Percentiles rank a stretch among this genome's conserved stretches.
Conservation (phyloP, 2,888 invertebrate genomes). For the Tetragonula carbonaria region DNA sequence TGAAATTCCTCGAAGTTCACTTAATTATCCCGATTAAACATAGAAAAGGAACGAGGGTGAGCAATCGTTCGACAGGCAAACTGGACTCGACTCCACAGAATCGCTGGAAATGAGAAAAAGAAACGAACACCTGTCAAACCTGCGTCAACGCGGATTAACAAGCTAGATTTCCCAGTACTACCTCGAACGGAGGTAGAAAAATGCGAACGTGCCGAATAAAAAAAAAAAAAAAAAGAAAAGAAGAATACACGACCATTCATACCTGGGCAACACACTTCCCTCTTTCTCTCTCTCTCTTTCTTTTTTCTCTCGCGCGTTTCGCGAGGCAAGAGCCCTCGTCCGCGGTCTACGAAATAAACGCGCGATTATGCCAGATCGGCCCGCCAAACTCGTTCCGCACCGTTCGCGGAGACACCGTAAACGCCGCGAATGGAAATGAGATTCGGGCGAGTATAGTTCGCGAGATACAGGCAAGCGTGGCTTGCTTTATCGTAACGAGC, state of each 20-base stretch:
- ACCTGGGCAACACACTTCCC: constrained; percentile 50
- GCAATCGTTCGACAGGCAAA: not conserved
- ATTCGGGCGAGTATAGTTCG: constrained; percentile 51
- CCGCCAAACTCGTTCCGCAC: constrained; percentile 79
- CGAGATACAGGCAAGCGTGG: not conserved
- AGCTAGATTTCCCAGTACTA: constrained; percentile 13
- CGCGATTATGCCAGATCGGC: constrained; percentile 67
- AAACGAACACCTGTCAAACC: constrained; percentile 35
- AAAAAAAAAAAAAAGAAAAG: not conserved
- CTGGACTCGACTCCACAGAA: not conserved
- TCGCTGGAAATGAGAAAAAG: not conserved
- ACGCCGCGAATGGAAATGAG: constrained; percentile 70
- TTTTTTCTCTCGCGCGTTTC: not conserved
- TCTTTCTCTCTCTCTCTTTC: not conserved
- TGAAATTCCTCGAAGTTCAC: not conserved
- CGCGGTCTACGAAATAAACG: constrained; percentile 57
- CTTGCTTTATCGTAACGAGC: not conserved
- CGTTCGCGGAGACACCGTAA: constrained; percentile 54
- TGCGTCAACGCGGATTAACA: constrained; percentile 29
- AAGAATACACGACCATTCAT: constrained; percentile 58
- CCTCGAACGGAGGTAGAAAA: not conserved
- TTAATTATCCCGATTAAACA: not conserved
- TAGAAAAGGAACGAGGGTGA: not conserved
- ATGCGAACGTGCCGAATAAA: not conserved
- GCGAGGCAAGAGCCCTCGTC: not conserved